Conservation (phyloP, 2,797 vertebrate species). For the Phalloptychus januarius region DNA sequence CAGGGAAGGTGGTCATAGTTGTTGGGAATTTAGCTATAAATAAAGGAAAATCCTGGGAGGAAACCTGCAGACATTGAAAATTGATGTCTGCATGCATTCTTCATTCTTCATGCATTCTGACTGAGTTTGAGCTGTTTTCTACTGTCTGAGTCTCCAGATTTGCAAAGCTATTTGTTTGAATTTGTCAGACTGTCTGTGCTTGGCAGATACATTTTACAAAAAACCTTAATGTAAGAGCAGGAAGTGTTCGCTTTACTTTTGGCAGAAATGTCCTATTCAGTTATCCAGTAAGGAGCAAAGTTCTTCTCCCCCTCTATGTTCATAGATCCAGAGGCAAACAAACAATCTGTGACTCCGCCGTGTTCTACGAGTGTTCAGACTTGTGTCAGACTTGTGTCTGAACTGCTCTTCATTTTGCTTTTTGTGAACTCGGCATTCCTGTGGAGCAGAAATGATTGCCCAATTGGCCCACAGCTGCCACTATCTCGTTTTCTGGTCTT, state of each 20-base stretch:
- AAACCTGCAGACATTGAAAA: neutral
- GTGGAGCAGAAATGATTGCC: neutral
- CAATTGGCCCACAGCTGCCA: conserved; percentile 24
- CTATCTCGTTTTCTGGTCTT: conserved; percentile 41
- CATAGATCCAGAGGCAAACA: neutral
- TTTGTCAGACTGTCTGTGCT: conserved; percentile 1
- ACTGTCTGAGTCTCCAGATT: neutral
- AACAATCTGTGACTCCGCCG: neutral
- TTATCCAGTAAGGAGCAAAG: conserved; percentile 6
- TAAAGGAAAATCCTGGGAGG: neutral
- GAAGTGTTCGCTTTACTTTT: conserved; percentile 45
- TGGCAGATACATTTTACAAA: neutral
- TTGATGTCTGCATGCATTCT: too few species aligned
- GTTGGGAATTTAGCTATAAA: neutral
- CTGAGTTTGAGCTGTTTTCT: neutral
- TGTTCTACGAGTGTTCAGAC: neutral
- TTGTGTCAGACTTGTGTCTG: neutral
- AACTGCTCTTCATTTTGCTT: neutral
- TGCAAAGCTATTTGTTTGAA: neutral
- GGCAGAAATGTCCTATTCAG: conserved; percentile 39
- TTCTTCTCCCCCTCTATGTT: neutral
- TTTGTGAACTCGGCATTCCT: conserved; percentile 1
- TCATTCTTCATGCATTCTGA: neutral
- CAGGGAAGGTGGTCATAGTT: neutral
- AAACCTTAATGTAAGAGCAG: conserved; percentile 20